Evolutionary conservation across 1,140 invertebrate species (phyloP), one percentile per base, ranked within the genome.

Genomic region (Papilio glaucus): DNA sequence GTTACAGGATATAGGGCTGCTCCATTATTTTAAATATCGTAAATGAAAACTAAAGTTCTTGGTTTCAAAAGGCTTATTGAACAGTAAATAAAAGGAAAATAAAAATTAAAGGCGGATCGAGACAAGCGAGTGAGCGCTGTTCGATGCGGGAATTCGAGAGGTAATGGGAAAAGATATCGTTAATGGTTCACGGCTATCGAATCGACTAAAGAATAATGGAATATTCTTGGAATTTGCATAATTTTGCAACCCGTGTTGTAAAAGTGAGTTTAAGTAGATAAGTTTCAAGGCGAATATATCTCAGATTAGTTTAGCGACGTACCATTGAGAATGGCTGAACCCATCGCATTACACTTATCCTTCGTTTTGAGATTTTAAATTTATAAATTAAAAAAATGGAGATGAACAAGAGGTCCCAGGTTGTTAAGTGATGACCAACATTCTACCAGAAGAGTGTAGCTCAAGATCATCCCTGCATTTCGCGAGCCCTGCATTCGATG

Each of bases 131-230:
- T 39, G 18, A 65, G 33, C 18, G 37, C n/a, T 41, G 33, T 65
- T 65, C 33, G 15, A 65, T 10, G 33, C 37, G 62, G 62, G 29
- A 38, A 65, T 65, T 65, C 37, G 18, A 38, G 33, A 38, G 37
- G 37, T 65, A 65, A 65, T 65, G 37, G 62, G 15, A 39, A 39
- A 65, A 65, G 62, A 65, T 65, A 65, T 65, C 62, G 37, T 18
- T 65, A 65, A 65, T 65, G 62, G 33, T 37, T 13, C 9, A 65
- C 33, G 62, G 37, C 62, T 38, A 39, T 38, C 62, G 10, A 24
- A 21, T 53, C 7, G 24, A 24, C 57, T 60, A 13, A 39, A n/a
- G 60, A 62, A 62, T 62, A 15, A 37, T 62, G 60, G 13, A 37
- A 39, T 18, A 18, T 57, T 57, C 10, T 5, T 5, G 8, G 21